These are phyloP conservation scores for Phaedon cochleariae DNA, from an alignment of 2,888 invertebrate species.

Conservation along the genomic window DNA sequence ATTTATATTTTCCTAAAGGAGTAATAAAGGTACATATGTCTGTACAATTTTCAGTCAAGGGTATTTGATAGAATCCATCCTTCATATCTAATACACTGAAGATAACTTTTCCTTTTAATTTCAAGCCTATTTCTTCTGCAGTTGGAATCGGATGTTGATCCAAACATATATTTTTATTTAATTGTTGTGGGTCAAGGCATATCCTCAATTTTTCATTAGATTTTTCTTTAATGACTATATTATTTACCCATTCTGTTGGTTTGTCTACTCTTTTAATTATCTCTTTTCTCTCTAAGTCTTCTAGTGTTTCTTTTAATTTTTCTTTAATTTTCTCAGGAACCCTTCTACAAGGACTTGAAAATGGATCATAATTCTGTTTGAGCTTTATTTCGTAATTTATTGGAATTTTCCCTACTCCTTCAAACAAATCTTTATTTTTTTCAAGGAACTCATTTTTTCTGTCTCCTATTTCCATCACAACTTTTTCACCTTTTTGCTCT, in stretches of 20 bases:
- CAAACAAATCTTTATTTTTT: slow-evolving; percentile 19
- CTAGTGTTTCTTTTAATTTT: slow-evolving; percentile 23
- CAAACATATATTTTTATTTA: slow-evolving; percentile 23
- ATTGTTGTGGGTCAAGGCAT: slow-evolving; percentile 26
- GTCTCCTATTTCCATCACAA: too few relatives aligned
- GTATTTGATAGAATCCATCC: slow-evolving; percentile 45
- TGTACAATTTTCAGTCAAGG: slow-evolving; percentile 36
- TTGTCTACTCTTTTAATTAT: slow-evolving; percentile 22
- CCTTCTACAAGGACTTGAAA: slow-evolving; percentile 27
- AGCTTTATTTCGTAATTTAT: slow-evolving; percentile 30
- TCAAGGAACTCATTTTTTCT: too few relatives aligned
- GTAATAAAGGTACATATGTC: slow-evolving; percentile 45
- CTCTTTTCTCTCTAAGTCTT: slow-evolving; percentile 12
- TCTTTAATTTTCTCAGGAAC: slow-evolving; percentile 24
- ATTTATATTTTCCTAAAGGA: slow-evolving; percentile 44
- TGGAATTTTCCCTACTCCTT: slow-evolving; percentile 33
- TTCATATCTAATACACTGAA: slow-evolving; percentile 36
- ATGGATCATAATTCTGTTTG: slow-evolving; percentile 27
- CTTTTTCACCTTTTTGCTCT: background rate
- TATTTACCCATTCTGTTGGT: slow-evolving; percentile 21
- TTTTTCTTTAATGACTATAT: slow-evolving; percentile 13
- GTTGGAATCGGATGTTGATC: slow-evolving; percentile 15
- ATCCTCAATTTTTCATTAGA: slow-evolving; percentile 20
- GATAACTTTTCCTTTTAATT: slow-evolving; percentile 13
- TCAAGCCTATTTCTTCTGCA: slow-evolving; percentile 42